A percentile compares a stretch with the other conserved stretches of the same genome.
These are phyloP conservation scores for Xiphophorus maculatus DNA, from an alignment of 2,113 vertebrate species.

Conservation along the genomic window DNA sequence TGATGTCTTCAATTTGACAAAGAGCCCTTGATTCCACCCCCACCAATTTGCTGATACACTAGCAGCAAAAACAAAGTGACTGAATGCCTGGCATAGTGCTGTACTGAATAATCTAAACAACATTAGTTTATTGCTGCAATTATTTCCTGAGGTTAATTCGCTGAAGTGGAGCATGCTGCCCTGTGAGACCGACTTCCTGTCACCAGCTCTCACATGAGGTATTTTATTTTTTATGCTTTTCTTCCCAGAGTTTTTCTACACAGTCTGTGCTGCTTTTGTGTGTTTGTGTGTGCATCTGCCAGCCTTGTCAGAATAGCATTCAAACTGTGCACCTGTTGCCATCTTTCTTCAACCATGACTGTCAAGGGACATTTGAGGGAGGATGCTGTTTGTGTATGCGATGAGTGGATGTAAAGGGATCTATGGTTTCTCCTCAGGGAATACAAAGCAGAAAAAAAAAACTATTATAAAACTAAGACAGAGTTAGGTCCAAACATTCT, in stretches of 20 bases:
- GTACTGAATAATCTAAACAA: conserved; percentile 93
- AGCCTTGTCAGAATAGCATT: conserved; percentile 79
- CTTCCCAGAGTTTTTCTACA: conserved; percentile 40
- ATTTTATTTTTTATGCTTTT: conserved; percentile 68
- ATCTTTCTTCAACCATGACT: conserved; percentile 78
- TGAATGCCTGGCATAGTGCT: conserved; percentile 91
- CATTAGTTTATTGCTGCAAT: conserved; percentile 99
- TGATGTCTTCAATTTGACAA: conserved; percentile 27
- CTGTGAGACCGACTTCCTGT: conserved; percentile 90
- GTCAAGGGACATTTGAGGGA: conserved; percentile 64
- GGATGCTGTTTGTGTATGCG: conserved; percentile 49
- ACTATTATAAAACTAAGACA: conserved; percentile 43
- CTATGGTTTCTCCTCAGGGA: conserved; percentile 53
- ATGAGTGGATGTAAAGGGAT: conserved; percentile 57
- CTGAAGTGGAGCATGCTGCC: conserved; percentile 89
- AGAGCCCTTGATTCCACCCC: conserved; percentile 28
- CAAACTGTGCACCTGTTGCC: conserved; percentile 84
- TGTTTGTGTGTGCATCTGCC: conserved; percentile 77
- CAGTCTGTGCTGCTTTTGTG: conserved; percentile 39
- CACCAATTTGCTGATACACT: conserved; percentile 37
- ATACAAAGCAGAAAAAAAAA: conserved; percentile 30
- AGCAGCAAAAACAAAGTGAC: conserved; percentile 80
- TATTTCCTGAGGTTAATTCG: conserved; percentile 99
- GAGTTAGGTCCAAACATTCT: conserved; percentile 33
- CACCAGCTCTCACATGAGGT: conserved; percentile 86